Conservation (phyloP, 2,888 invertebrate species). For the Acleris cristana region DNA sequence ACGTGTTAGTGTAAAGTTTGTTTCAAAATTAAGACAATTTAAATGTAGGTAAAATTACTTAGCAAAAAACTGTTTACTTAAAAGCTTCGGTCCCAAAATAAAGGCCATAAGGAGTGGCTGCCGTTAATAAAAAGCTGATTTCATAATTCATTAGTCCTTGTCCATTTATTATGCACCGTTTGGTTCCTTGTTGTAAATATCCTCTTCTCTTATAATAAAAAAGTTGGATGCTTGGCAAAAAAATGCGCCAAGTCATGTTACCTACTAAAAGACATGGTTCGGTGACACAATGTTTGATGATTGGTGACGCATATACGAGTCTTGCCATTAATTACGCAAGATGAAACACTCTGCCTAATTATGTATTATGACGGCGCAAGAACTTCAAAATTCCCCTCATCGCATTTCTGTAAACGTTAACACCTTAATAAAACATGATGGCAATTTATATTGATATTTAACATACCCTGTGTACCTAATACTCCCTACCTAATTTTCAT, state of each 20-base stretch:
- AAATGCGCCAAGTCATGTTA: background rate
- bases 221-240: background rate
- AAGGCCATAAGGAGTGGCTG: background rate
- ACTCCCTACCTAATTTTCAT: too few relatives aligned
- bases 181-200: background rate
- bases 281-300: background rate
- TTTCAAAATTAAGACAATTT: too few relatives aligned
- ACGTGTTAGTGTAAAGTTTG: too few relatives aligned
- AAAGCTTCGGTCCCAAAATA: background rate
- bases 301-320: background rate
- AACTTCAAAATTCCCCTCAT: background rate
- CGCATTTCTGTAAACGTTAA: background rate
- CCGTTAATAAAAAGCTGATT: background rate
- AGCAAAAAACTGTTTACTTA: background rate
- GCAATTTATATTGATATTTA: too few relatives aligned
- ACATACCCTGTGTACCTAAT: too few relatives aligned
- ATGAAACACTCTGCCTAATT: slow-evolving; percentile 8
- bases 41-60: too few relatives aligned
- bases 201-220: background rate
- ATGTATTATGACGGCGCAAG: slow-evolving; percentile 8
- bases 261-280: slow-evolving; percentile 1
- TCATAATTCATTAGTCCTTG: background rate
- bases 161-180: slow-evolving; percentile 1
- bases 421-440: too few relatives aligned
- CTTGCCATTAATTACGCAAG: slow-evolving; percentile 7